Evolutionary conservation across 2,113 vertebrate genomes (phyloP), one percentile per base, ranked within the genome.

Genomic region (Channa argus): DNA sequence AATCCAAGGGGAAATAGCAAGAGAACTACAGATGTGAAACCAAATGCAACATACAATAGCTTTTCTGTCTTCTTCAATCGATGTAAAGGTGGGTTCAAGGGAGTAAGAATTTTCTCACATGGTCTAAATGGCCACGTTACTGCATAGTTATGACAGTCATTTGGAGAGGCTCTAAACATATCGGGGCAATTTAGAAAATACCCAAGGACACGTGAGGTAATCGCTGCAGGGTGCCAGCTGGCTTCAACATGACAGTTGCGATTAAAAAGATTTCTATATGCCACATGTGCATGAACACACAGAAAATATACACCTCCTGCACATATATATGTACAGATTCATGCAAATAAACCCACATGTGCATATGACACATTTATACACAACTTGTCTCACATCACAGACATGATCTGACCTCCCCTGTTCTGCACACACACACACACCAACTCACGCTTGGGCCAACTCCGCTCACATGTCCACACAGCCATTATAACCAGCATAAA

Each of bases 401-500:
- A 74, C 79, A 50, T 84, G 74, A 83, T 72, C 61, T 67, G 74
- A 63, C 56, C 69, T 76, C 79, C 63, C 33, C 15, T 55, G 51
- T 37, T 8, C 10, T 8, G 86, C 1, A 9, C 47, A 55, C 71
- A 52, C 50, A 67, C 76, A 75, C 67, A 64, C 56, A 59, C 93
- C 71, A 80, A 83, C 94, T 92, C 94, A 86, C 75, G 94, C 91
- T 91, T 91, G 92, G 2, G 43, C 53, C 2, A 1, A 69, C 12
- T 55, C 39, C 92, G 91, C 91, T 90, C 92, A 92, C 92, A 91
- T 79, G 79, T 82, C 9, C 80, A 94, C 94, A 86, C 49, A 58
- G 86, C 93, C 95, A 95, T 94, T 95, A 95, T 94, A 95, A 96
- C 93, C 93, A 95, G 94, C 94, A 96, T 97, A 98, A 98, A 97